These are phyloP conservation scores for Hoplodrina ambigua DNA, from an alignment of 2,888 invertebrate genomes.

Conservation along the genomic window DNA sequence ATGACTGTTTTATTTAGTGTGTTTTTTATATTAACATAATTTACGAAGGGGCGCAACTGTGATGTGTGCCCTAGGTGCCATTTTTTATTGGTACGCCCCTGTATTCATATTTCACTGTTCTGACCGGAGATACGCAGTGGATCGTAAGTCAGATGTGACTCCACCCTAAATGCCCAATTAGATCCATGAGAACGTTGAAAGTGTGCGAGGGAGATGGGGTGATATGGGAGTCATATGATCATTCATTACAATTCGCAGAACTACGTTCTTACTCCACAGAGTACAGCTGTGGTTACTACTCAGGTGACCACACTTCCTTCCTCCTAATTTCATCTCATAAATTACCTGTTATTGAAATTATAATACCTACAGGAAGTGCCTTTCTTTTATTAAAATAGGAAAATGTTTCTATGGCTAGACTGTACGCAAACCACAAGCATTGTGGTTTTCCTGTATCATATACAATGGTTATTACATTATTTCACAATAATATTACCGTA, in stretches of 20 bases:
- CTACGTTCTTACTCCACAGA: neutral
- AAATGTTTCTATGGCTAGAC: slow-evolving; percentile 8
- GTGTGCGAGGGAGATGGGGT: too few relatives aligned
- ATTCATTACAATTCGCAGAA: neutral
- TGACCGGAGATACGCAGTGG: too few relatives aligned
- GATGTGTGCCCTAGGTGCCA: too few relatives aligned
- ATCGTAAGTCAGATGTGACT: too few relatives aligned
- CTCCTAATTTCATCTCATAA: neutral
- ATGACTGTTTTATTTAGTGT: too few relatives aligned
- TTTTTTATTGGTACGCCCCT: too few relatives aligned
- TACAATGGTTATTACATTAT: slow-evolving; percentile 2
- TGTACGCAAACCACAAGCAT: slow-evolving; percentile 14
- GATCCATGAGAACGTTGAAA: too few relatives aligned
- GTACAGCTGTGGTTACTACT: neutral
- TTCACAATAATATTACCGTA: neutral
- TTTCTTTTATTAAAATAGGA: slow-evolving; percentile 2
- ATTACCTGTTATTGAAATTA: slow-evolving; percentile 24
- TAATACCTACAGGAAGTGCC: slow-evolving; percentile 11
- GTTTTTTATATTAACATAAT: too few relatives aligned
- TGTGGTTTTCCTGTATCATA: slow-evolving; percentile 39
- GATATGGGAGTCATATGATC: too few relatives aligned
- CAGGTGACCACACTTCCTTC: slow-evolving; percentile 14
- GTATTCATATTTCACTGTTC: too few relatives aligned
- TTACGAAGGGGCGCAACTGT: too few relatives aligned
- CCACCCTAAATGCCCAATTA: too few relatives aligned